phyloP scores from a whole-genome alignment of 1,140 invertebrate genomes.

The Gryon sp. region DNA sequence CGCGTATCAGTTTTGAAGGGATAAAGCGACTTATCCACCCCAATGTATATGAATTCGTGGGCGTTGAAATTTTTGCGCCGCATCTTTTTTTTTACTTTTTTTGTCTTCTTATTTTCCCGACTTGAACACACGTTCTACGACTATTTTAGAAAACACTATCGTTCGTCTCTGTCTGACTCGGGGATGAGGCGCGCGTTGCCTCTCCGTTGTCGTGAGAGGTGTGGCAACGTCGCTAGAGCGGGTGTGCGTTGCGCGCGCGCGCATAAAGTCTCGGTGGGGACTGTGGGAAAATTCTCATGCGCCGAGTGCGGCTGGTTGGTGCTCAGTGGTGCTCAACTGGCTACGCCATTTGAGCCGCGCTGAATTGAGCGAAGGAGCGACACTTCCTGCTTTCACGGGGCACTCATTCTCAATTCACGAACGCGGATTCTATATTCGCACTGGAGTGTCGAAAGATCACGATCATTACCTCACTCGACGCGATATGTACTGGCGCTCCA shows the following conservation, averaged over 20 bases:
- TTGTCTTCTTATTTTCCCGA: no score
- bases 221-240: slow-evolving; percentile 77
- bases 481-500: no score
- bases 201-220: slow-evolving; percentile 66
- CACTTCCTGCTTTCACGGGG: slow-evolving; percentile 61
- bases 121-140: slow-evolving; percentile 27
- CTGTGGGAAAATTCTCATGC: slow-evolving; percentile 80
- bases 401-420: slow-evolving; percentile 23
- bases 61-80: slow-evolving; percentile 44
- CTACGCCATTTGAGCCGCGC: no score
- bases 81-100: no score
- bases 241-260: slow-evolving; percentile 69
- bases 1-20: slow-evolving; percentile 23
- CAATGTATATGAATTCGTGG: slow-evolving; percentile 35
- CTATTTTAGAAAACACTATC: slow-evolving; percentile 40
- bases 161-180: slow-evolving; percentile 28
- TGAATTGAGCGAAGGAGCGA: no score
- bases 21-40: slow-evolving; percentile 37
- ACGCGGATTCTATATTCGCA: slow-evolving; percentile 32
- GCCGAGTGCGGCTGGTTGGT: slow-evolving; percentile 68
- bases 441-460: slow-evolving; percentile 59
- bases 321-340: slow-evolving; percentile 69
- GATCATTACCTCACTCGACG: slow-evolving; percentile 49
- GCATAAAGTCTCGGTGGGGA: slow-evolving; percentile 71
- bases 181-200: slow-evolving; percentile 1